Conservation (phyloP, 2,113 vertebrate species). For the Cinclus cinclus region DNA sequence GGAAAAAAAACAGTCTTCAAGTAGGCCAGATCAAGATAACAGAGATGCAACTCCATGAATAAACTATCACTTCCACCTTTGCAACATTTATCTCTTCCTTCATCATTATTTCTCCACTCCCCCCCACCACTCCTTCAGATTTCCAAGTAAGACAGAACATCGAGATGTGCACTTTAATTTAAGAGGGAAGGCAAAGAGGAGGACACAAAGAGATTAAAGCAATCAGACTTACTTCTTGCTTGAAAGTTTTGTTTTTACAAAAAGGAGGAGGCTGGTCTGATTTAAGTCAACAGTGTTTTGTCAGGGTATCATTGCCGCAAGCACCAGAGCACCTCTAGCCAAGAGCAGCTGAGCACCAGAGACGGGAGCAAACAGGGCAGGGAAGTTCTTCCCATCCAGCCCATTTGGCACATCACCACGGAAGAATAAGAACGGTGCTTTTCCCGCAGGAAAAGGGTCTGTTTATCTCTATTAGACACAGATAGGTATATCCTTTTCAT, state of each 20-base stretch:
- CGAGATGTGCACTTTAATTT: slow-evolving; percentile 17
- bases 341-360: background rate
- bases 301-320: background rate
- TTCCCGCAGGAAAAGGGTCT: background rate
- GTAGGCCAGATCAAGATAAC: slow-evolving; percentile 63
- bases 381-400: background rate
- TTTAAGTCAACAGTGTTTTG: background rate
- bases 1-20: slow-evolving; percentile 43
- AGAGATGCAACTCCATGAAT: slow-evolving; percentile 41
- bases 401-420: background rate
- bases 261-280: background rate
- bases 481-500: background rate
- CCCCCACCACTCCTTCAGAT: slow-evolving; percentile 55
- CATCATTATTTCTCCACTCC: slow-evolving; percentile 56
- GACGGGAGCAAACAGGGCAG: background rate
- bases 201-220: slow-evolving; percentile 16
- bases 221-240: background rate
- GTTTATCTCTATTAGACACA: background rate
- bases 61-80: slow-evolving; percentile 68
- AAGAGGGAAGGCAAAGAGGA: slow-evolving; percentile 13
- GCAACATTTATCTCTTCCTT: slow-evolving; percentile 51
- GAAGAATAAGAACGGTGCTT: background rate
- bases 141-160: slow-evolving; percentile 46
- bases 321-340: background rate
- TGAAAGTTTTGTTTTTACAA: background rate